Base-by-base conservation (phyloP, 2,888 invertebrate species). In the Sphaerophoria taeniata region DNA sequence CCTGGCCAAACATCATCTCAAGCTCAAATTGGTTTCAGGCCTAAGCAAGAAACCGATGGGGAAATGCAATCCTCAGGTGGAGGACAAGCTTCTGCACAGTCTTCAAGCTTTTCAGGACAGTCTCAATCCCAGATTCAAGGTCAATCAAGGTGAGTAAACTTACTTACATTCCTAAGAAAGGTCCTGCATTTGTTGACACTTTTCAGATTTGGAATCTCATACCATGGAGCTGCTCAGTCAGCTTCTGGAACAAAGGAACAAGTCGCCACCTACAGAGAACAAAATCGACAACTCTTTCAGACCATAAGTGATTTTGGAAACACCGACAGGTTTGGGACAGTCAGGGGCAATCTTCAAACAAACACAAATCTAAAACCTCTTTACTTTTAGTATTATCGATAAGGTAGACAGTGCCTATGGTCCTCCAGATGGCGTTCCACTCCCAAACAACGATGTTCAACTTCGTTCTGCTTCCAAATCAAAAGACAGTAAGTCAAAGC, bases 21-120 rank as follows among this genome's bases (percentile, higher is more conserved):
- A 92, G 97, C 97, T 3, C 97, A 97, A 92, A 97, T 97, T 81
- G 97, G 97, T 0, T 97, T 97, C 89, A 95, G 95, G 69, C 97
- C 97, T 0, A 94, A 95, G 74, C 93, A 94, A 77, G 94, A 95
- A 60, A 89, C 91, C 34, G 87, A 79, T 5, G 88, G 93, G 63
- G 92, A 93, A 11, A 87, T 89, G 12, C 93, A 94, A 86, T 95
- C 95, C 4, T 95, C 95, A 89, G 94, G 94, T 74, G 97, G 97
- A 0, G 97, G 97, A 6, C 94, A 95, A 82, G 95, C 97, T 0
- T 95, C 96, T 4, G 95, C 97, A 2, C 96, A 97, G 90, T 95
- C 96, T 69, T 96, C 95, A 86, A 93, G 95, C 7, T 93, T 94
- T 84, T 94, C 94, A 36, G 97, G 97, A 5, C 96, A 96, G 90